phyloP scores from a whole-genome alignment of 2,888 invertebrate genomes.

The Perdita meconis region DNA sequence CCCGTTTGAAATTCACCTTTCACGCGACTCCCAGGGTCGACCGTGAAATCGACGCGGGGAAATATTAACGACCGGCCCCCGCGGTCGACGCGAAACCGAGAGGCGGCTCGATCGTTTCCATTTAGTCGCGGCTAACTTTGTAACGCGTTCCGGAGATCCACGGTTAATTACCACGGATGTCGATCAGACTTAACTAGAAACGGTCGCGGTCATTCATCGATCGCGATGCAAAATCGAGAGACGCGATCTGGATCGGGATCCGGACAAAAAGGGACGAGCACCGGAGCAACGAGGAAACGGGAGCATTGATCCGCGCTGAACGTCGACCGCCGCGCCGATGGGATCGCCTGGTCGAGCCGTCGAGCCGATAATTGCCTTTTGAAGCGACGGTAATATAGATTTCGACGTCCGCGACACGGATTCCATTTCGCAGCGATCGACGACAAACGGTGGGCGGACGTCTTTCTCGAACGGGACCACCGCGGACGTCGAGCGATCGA shows the following conservation, averaged over 20 bases:
- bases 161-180: slow-evolving; percentile 49
- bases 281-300: neutral
- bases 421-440: no score
- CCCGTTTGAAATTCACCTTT: slow-evolving; percentile 17
- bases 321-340: slow-evolving; percentile 18
- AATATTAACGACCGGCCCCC: slow-evolving; percentile 23
- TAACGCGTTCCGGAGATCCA: slow-evolving; percentile 14
- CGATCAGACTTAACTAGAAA: slow-evolving; percentile 49
- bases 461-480: no score
- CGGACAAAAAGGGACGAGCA: slow-evolving; percentile 21
- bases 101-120: neutral
- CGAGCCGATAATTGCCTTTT: slow-evolving; percentile 47
- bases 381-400: slow-evolving; percentile 40
- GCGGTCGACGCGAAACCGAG: slow-evolving; percentile 4
- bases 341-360: slow-evolving; percentile 26
- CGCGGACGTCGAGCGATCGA: no score
- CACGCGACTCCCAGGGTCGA: slow-evolving; percentile 28
- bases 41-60: slow-evolving; percentile 26
- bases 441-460: no score
- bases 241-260: slow-evolving; percentile 23
- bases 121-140: slow-evolving; percentile 17
- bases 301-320: slow-evolving; percentile 51
- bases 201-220: slow-evolving; percentile 38
- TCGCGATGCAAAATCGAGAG: slow-evolving; percentile 9
- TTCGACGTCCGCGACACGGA: no score